A percentile compares a stretch with the other conserved stretches of the same genome.
Conservation (phyloP, 2,888 invertebrate species). For the Autographa pulchrina region DNA sequence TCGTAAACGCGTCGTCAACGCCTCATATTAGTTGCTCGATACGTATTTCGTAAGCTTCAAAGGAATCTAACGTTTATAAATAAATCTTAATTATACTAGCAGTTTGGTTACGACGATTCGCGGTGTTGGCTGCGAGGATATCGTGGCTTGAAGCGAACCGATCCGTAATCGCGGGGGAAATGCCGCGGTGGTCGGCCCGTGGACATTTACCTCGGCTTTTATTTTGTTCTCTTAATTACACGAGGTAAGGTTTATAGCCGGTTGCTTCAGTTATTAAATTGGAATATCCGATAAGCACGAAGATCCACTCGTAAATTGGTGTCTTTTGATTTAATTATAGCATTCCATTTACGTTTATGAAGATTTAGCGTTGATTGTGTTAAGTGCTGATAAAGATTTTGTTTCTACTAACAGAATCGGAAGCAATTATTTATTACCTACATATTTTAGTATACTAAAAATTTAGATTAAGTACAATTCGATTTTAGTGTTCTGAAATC, state of each 20-base stretch:
- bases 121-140: conserved; percentile 51
- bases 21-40: conserved; percentile 56
- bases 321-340: conserved; percentile 10
- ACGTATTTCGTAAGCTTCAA: conserved; percentile 47
- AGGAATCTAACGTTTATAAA: conserved; percentile 54
- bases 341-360: conserved; percentile 5
- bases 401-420: background rate
- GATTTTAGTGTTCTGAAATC: conserved; percentile 5
- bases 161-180: conserved; percentile 11
- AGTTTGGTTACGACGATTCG: conserved; percentile 41
- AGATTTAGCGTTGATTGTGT: conserved; percentile 2
- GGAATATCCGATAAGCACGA: conserved; percentile 20
- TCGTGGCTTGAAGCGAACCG: conserved; percentile 36
- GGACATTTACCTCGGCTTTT: conserved; percentile 27
- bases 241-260: conserved; percentile 20
- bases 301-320: conserved; percentile 8
- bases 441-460: too few species aligned
- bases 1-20: conserved; percentile 63
- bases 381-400: background rate
- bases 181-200: conserved; percentile 7
- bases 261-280: conserved; percentile 29
- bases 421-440: background rate
- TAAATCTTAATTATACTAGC: conserved; percentile 55
- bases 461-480: background rate
- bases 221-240: conserved; percentile 35